Conservation (phyloP, 2,797 vertebrate genomes). For the Mormyrus hasselquistii region DNA sequence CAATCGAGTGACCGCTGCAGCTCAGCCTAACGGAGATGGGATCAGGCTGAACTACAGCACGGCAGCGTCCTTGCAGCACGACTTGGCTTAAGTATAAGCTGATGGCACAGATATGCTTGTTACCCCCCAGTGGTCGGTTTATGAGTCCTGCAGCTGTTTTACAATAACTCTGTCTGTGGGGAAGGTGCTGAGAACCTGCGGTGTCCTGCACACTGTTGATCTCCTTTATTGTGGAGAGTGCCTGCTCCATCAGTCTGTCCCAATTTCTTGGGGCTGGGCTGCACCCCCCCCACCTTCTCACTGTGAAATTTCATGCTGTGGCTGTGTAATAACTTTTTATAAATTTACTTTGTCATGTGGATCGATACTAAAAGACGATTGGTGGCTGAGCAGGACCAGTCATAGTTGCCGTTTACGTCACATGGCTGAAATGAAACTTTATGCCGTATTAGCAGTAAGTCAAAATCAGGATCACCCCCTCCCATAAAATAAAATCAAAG, state of each 20-base stretch:
- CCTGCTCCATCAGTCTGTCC: not conserved
- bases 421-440: not conserved
- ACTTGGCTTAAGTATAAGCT: not conserved
- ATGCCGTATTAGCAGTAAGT: not conserved
- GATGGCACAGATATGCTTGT: not conserved
- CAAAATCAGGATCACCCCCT: not conserved
- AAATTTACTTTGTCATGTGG: not conserved
- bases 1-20: not conserved
- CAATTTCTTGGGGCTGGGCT: not conserved
- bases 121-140: not conserved
- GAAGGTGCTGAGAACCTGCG: not conserved
- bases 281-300: not conserved
- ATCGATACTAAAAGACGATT: not conserved
- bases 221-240: not conserved
- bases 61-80: not conserved
- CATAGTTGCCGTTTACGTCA: not conserved
- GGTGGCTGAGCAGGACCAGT: not conserved
- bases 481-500: not conserved
- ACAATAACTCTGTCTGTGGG: not conserved
- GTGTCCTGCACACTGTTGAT: not conserved
- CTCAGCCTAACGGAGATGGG: not conserved
- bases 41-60: not conserved
- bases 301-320: slow-evolving; percentile 5
- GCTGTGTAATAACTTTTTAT: slow-evolving; percentile 1
- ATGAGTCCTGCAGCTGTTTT: not conserved